phyloP scores from a whole-genome alignment of 2,113 vertebrate species.

The Asarcornis scutulata region DNA sequence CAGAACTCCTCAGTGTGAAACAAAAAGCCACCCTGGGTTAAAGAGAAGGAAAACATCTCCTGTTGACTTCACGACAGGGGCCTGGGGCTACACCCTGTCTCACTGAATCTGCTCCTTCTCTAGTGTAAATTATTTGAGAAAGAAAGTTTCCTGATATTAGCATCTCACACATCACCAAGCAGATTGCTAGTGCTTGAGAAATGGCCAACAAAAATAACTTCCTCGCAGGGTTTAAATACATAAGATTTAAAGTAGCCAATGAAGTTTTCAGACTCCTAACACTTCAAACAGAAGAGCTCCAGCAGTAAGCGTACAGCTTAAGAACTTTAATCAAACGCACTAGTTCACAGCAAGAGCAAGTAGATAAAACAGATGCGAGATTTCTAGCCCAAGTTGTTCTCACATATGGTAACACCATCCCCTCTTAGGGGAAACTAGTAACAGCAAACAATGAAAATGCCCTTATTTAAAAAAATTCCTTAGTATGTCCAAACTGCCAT shows the following conservation, averaged over 20 bases:
- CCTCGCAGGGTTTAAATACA: constrained; percentile 10
- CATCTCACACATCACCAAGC: constrained; percentile 26
- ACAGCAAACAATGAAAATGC: constrained; percentile 52
- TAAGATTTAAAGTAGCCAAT: constrained; percentile 4
- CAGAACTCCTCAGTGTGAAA: background rate
- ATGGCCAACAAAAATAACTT: constrained; percentile 56
- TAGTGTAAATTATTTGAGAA: constrained; percentile 30
- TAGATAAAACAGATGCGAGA: constrained; percentile 56
- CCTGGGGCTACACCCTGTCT: constrained; percentile 2
- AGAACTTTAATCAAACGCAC: constrained; percentile 60
- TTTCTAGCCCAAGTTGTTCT: constrained; percentile 9
- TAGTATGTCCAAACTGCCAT: constrained; percentile 30
- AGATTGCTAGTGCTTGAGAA: constrained; percentile 20
- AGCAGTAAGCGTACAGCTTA: constrained; percentile 24
- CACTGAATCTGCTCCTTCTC: constrained; percentile 1
- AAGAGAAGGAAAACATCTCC: background rate
- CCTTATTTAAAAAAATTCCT: constrained; percentile 1
- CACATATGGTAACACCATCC: constrained; percentile 52
- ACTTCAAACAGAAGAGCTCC: constrained; percentile 38
- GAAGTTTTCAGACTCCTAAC: background rate
- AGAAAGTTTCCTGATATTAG: constrained; percentile 58
- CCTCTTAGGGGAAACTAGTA: constrained; percentile 35
- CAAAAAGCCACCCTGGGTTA: background rate
- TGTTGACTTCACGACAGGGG: background rate
- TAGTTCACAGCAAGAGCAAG: constrained; percentile 36